Evolutionary conservation across 2,888 invertebrate genomes (phyloP), one percentile per base, ranked within the genome.

Genomic region (Spilosoma lubricipeda): DNA sequence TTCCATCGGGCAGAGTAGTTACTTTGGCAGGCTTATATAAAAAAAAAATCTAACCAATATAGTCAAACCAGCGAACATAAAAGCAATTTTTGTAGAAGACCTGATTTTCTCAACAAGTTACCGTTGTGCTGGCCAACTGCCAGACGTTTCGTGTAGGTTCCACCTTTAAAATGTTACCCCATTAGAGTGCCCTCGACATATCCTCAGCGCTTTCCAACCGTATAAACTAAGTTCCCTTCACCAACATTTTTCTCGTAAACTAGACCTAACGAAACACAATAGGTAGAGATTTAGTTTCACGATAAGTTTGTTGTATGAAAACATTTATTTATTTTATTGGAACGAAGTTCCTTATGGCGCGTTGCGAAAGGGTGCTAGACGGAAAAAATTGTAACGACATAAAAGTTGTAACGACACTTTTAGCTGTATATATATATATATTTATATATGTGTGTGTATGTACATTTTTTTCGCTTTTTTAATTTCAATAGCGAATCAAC

Each of bases 171-270:
- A 92, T 91, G 91, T 91, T 91, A 88, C 88, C 87, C 91, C 89
- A 92, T 94, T 94, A 94, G 89, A 88, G 81, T 77, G 85, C 89
- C 85, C 91, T 90, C 84, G 82, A 91, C 88, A 85, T 86, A 74
- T 68, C 88, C 89, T 84, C 85, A 82, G 80, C 81, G n/a, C 82
- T 85, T 83, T 85, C 81, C 75, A 59, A 82, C 82, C 86, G 84
- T 84, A 86, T 88, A 88, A 89, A 89, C 88, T 86, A 88, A 81
- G 84, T 87, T 87, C 82, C 68, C 75, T 78, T 67, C 67, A 33
- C 73, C 72, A 80, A 78, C 77, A 82, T 79, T 82, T 86, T 86
- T 82, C 80, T 71, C 76, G 70, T 75, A 68, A 80, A 65, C 56
- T 71, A 30, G 42, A 75, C 52, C 67, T 4, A 23, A 59, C 8